Conservation (phyloP, 2,113 vertebrate species). For the Polypterus bichir region DNA sequence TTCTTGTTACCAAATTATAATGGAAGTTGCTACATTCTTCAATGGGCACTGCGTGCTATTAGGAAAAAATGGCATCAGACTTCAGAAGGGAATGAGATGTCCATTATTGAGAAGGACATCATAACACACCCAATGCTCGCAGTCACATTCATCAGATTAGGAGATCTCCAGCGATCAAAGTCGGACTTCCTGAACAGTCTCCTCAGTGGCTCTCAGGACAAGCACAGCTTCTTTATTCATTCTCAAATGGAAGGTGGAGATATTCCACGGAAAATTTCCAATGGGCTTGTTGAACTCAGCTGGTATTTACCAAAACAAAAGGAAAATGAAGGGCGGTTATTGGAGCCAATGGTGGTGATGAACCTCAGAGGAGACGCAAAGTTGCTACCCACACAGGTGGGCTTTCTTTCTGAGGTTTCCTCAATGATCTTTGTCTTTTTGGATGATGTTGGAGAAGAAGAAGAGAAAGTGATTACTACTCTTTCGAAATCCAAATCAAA, state of each 20-base stretch:
- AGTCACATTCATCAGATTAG: no score
- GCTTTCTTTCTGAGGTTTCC: conserved; percentile 33
- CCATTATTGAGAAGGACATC: no score
- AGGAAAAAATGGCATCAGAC: no score
- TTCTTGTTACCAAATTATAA: no score
- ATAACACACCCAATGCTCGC: no score
- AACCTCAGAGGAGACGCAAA: conserved; percentile 33
- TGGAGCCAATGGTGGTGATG: conserved; percentile 24
- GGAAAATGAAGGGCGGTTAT: conserved; percentile 11
- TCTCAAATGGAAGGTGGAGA: conserved; percentile 11
- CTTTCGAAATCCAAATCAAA: conserved; percentile 16
- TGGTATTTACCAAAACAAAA: conserved; percentile 30
- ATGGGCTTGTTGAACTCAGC: conserved; percentile 33
- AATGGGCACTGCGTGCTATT: no score
- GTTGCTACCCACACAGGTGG: conserved; percentile 25
- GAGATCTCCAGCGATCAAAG: no score
- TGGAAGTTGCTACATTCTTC: no score
- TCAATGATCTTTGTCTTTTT: conserved; percentile 31
- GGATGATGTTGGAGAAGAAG: conserved; percentile 23
- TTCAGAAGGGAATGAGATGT: no score
- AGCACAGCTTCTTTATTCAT: conserved; percentile 28
- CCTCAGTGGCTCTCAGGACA: conserved; percentile 20
- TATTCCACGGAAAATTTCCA: conserved; percentile 27
- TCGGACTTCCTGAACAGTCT: neutral
- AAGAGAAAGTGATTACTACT: conserved; percentile 25